Percentiles rank a stretch among this genome's conserved stretches.
These are phyloP conservation scores for Hirtodrosophila duncani DNA, from an alignment of 2,888 invertebrate genomes.

Conservation along the genomic window DNA sequence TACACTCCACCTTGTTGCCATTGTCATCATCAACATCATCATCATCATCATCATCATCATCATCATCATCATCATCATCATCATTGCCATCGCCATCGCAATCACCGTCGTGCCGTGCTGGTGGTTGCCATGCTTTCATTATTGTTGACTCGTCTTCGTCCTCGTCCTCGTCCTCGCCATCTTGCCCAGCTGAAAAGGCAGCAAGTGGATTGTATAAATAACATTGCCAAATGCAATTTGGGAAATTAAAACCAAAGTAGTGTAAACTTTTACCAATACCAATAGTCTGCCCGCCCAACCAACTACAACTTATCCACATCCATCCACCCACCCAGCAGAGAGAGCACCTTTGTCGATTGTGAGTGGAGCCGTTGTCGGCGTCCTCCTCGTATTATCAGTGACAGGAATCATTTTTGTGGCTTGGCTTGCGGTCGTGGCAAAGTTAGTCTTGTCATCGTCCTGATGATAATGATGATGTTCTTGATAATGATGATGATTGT, in stretches of 20 bases:
- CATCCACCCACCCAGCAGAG: not conserved
- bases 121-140: too few relatives aligned
- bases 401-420: slow-evolving; percentile 45
- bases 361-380: too few relatives aligned
- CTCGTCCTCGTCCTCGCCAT: slow-evolving; percentile 23
- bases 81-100: slow-evolving; percentile 1
- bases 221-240: slow-evolving; percentile 53
- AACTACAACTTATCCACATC: not conserved
- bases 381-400: slow-evolving; percentile 39
- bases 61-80: slow-evolving; percentile 1
- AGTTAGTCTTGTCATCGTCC: slow-evolving; percentile 31
- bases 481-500: slow-evolving; percentile 13
- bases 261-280: slow-evolving; percentile 25
- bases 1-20: slow-evolving; percentile 18
- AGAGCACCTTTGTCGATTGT: slow-evolving; percentile 10
- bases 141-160: too few relatives aligned
- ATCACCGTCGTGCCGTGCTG: too few relatives aligned
- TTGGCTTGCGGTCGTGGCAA: slow-evolving; percentile 21
- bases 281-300: not conserved
- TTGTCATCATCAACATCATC: not conserved
- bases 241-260: slow-evolving; percentile 58
- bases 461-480: slow-evolving; percentile 13
- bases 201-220: slow-evolving; percentile 42
- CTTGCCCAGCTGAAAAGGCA: slow-evolving; percentile 14
- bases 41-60: slow-evolving; percentile 3